Evolutionary conservation across 2,888 invertebrate genomes (phyloP).

Genomic region (Periphyllus acericola): DNA sequence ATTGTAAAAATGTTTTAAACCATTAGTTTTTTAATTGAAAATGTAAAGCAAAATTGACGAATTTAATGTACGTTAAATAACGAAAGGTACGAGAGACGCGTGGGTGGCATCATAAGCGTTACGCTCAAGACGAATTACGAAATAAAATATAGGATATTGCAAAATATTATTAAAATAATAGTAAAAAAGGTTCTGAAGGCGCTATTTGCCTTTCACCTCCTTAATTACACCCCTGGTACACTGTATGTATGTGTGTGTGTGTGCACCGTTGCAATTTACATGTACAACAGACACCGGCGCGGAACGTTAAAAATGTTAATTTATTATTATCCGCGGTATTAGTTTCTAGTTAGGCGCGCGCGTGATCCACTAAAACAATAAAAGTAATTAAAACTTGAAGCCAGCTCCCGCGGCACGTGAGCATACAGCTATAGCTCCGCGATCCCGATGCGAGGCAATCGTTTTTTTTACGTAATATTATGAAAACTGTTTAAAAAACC

Average conservation of each 20-base stretch:
- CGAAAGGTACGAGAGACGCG: too few relatives aligned
- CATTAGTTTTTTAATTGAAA: too few relatives aligned
- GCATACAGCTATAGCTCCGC: neutral
- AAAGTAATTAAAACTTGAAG: constrained; percentile 14
- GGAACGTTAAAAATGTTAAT: neutral
- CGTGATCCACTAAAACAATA: neutral
- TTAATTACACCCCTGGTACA: too few relatives aligned
- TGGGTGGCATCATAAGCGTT: too few relatives aligned
- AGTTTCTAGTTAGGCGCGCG: neutral
- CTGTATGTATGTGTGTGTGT: neutral
- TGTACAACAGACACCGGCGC: neutral
- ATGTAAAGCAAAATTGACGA: too few relatives aligned
- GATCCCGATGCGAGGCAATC: neutral
- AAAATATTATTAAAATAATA: too few relatives aligned
- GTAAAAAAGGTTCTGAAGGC: too few relatives aligned
- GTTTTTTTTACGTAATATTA: neutral
- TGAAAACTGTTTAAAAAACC: neutral
- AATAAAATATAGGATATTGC: too few relatives aligned
- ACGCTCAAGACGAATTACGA: too few relatives aligned
- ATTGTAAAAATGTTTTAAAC: too few relatives aligned
- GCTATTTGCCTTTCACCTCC: too few relatives aligned
- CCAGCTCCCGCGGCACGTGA: neutral
- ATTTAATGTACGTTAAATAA: too few relatives aligned
- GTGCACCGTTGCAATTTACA: neutral
- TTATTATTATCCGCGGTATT: neutral